Evolutionary conservation across 2,888 invertebrate genomes (phyloP).

Genomic region (Cerastis leucographa): DNA sequence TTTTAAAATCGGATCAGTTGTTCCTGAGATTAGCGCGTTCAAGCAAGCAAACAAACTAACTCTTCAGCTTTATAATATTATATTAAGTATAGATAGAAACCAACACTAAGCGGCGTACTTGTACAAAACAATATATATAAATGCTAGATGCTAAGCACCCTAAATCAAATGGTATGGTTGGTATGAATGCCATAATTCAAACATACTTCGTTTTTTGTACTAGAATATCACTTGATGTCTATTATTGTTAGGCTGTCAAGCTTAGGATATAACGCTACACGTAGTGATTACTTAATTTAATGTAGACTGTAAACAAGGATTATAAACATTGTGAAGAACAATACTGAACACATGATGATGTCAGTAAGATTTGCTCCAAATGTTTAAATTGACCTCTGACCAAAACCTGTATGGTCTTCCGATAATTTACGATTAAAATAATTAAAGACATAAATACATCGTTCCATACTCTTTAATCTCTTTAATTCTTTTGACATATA

Average conservation of each 20-base stretch:
- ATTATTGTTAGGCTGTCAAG: slow-evolving; percentile 35
- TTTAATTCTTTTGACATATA: slow-evolving; percentile 11
- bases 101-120: not conserved
- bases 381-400: not conserved
- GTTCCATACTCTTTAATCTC: not conserved
- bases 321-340: not conserved
- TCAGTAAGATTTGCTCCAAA: slow-evolving; percentile 3
- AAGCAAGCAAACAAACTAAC: too few species aligned
- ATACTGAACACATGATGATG: not conserved
- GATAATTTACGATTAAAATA: slow-evolving; percentile 2
- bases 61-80: too few species aligned
- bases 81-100: too few species aligned
- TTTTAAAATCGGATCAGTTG: too few species aligned
- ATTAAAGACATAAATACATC: slow-evolving; percentile 5
- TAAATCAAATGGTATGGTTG: not conserved
- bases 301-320: not conserved
- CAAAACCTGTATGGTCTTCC: not conserved
- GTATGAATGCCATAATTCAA: too few species aligned
- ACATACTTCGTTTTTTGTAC: slow-evolving; percentile 15
- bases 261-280: slow-evolving; percentile 14
- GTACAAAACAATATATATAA: not conserved
- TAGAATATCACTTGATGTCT: slow-evolving; percentile 1
- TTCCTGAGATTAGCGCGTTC: too few species aligned
- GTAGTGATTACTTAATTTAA: slow-evolving; percentile 40
- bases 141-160: not conserved